Conservation (phyloP, 2,888 invertebrate species). For the Idaea aversata region DNA sequence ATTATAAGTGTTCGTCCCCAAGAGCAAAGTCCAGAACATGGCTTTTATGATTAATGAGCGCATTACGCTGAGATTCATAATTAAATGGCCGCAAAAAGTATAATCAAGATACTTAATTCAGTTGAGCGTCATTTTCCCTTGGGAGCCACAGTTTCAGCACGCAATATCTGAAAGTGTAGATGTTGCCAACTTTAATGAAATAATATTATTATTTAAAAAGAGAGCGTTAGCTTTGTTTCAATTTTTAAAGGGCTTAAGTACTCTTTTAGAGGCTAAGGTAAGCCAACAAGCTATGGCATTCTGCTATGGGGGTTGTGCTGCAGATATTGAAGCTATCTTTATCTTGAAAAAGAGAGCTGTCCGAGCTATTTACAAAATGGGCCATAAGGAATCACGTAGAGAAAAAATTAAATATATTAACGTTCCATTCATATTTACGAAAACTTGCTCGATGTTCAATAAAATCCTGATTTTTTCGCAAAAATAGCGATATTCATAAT, state of each 20-base stretch:
- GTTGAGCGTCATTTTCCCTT: conserved; percentile 33
- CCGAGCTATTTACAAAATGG: too few species aligned
- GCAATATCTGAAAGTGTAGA: conserved; percentile 19
- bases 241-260: background rate
- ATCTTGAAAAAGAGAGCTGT: too few species aligned
- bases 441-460: too few species aligned
- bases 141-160: conserved; percentile 25
- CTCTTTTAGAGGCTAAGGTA: background rate
- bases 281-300: too few species aligned
- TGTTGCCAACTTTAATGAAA: conserved; percentile 18
- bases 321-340: too few species aligned
- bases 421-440: too few species aligned
- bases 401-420: too few species aligned
- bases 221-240: conserved; percentile 7
- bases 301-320: too few species aligned
- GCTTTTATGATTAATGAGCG: conserved; percentile 47
- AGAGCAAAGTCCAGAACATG: conserved; percentile 24
- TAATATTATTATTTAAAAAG: conserved; percentile 15
- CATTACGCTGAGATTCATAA: conserved; percentile 50
- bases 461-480: too few species aligned
- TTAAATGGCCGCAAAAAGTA: conserved; percentile 50
- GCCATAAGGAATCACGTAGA: too few species aligned
- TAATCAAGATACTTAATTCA: conserved; percentile 49
- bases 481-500: too few species aligned
- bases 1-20: conserved; percentile 24